These are phyloP conservation scores for Platalea minor DNA, from an alignment of 2,797 vertebrate genomes.

Conservation along the genomic window DNA sequence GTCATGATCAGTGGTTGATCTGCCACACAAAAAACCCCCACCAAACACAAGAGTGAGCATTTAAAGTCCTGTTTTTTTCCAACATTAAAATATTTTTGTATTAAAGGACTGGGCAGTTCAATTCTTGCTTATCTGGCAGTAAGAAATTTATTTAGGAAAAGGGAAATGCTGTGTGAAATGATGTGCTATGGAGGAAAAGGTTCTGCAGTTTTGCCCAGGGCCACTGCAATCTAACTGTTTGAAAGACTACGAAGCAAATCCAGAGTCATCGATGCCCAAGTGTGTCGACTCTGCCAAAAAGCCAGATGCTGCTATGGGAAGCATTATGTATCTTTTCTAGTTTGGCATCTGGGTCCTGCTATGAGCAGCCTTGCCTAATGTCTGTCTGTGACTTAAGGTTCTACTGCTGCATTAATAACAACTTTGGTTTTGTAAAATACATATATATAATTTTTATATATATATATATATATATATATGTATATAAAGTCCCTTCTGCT, in stretches of 20 bases:
- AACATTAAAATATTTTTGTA: neutral
- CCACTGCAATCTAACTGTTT: slow-evolving; percentile 7
- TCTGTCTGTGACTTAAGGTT: neutral
- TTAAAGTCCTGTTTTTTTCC: neutral
- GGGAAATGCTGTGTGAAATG: neutral
- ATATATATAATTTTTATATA: no score
- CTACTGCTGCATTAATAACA: neutral
- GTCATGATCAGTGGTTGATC: neutral
- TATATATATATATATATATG: no score
- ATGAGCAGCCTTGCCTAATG: slow-evolving; percentile 5
- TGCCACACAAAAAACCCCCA: neutral
- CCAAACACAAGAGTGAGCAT: neutral
- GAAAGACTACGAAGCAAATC: slow-evolving; percentile 33
- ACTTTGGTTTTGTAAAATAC: neutral
- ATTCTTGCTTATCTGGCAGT: neutral
- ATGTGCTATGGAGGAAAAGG: slow-evolving; percentile 3
- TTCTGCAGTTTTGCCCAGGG: neutral
- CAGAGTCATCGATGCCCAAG: slow-evolving; percentile 7
- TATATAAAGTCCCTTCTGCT: neutral
- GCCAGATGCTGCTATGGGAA: slow-evolving; percentile 66
- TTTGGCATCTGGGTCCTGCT: slow-evolving; percentile 61
- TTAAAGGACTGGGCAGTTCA: neutral
- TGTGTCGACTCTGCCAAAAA: slow-evolving; percentile 59
- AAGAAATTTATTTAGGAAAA: neutral
- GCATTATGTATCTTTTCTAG: slow-evolving; percentile 27